Percentiles rank a stretch among this genome's conserved stretches.
These are phyloP conservation scores for Triops cancriformis DNA, from an alignment of 1,140 invertebrate species.

Conservation along the genomic window DNA sequence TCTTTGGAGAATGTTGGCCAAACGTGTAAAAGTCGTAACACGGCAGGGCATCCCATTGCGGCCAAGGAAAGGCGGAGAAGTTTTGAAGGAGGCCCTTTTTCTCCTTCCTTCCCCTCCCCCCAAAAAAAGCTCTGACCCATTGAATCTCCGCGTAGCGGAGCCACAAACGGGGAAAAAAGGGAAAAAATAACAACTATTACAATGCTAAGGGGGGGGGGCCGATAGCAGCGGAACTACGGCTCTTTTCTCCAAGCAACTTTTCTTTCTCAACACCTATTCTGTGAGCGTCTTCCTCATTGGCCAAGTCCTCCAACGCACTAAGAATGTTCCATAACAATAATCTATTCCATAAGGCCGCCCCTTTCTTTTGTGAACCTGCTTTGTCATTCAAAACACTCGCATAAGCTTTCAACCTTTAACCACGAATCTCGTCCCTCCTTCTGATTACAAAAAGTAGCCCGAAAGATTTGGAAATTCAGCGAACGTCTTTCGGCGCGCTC, in stretches of 20 bases:
- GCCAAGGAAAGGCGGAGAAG: neutral
- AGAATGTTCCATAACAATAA: conserved; percentile 11
- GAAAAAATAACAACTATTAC: conserved; percentile 2
- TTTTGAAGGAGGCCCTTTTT: neutral
- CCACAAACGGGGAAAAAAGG: neutral
- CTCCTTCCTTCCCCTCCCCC: neutral
- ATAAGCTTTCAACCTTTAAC: neutral
- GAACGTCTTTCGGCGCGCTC: neutral
- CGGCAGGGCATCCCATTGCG: conserved; percentile 1
- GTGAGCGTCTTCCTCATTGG: neutral
- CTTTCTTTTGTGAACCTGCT: neutral
- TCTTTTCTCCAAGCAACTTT: neutral
- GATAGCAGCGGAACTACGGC: conserved; percentile 8
- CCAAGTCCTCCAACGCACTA: conserved; percentile 1
- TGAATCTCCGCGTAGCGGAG: neutral
- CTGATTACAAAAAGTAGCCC: neutral
- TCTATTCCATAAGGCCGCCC: neutral
- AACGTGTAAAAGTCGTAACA: conserved; percentile 14
- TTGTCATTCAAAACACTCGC: conserved; percentile 11
- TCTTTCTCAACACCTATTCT: neutral
- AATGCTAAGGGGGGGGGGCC: conserved; percentile 7
- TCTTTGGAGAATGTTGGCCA: conserved; percentile 4
- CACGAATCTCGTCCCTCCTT: neutral
- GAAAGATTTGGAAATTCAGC: neutral
- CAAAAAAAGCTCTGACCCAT: neutral